Base-by-base conservation (phyloP, 23 tunicate genomes). In the Phallusia fumigata region DNA sequence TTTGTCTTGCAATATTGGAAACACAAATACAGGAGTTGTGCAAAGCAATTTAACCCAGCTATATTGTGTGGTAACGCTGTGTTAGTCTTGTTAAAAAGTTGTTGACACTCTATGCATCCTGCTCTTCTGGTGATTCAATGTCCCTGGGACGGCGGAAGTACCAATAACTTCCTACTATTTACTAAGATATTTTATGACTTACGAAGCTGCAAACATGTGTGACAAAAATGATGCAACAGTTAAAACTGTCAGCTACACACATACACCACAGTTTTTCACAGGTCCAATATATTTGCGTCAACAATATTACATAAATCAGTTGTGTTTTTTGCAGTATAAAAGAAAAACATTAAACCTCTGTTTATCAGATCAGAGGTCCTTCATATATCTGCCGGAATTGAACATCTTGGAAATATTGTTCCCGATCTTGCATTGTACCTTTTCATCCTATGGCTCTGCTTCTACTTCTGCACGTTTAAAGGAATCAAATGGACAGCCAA, bases 401-500 rank as follows among this genome's bases (percentile, higher is more conserved):
- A 86, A 51, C 35, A 80, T 21, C 0, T 75, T 2, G 90, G 90
- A 24, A 32, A 40, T 30, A 35, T 86, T n/a, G 34, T 50, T 65
- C 35, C 79, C 22, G 90, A 86, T 53, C 53, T 86, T 0, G 79
- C 49, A 2, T 28, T 52, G 19, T 86, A 74, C 80, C 44, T 86
- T 35, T 53, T 31, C 34, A 35, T 86, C 22, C 31, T 86, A 11
- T 86, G 90, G 90, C 36, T 80, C 35, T 30, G 81, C 3, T 72
- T 44, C 13, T 86, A 81, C 53, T 53, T 86, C 1, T 69, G 84
- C 31, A 80, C 75, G 13, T 86, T 80, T 80, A 83, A 82, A 13
- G 90, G 90, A 73, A 80, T 86, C 53, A 72, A 65, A 52, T 86
- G 90, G 90, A 53, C 90, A 12, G 82, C 84, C 32, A 86, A 86